Conservation (phyloP, 2,113 vertebrate species). For the Muntiacus reevesi region DNA sequence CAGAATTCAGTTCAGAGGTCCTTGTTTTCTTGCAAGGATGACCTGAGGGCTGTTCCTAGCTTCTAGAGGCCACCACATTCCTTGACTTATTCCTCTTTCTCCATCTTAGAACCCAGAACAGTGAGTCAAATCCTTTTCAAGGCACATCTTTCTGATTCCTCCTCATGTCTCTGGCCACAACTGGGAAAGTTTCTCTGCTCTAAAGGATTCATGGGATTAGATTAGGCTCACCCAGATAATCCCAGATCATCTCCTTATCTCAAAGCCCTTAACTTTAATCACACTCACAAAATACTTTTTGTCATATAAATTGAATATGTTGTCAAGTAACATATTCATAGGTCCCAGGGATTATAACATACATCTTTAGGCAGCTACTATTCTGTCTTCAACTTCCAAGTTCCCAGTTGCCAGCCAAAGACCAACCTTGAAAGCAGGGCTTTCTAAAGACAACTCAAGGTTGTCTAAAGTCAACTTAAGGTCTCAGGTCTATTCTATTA, state of each 20-base stretch:
- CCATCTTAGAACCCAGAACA: neutral
- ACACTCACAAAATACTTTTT: neutral
- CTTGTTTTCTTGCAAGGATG: neutral
- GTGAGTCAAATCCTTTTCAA: neutral
- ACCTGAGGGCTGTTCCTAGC: neutral
- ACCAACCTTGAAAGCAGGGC: neutral
- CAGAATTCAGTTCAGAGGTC: constrained; percentile 36
- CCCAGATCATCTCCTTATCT: neutral
- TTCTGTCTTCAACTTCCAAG: neutral
- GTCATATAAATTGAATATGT: neutral
- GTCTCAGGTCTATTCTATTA: neutral
- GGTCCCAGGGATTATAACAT: neutral
- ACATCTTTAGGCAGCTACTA: neutral
- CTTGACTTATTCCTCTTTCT: neutral
- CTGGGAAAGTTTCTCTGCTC: neutral
- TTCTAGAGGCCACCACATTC: neutral
- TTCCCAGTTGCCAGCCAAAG: neutral
- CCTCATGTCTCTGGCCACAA: neutral
- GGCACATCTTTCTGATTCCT: neutral
- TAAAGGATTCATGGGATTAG: neutral
- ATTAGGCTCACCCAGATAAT: neutral
- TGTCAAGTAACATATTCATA: neutral
- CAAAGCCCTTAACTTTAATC: neutral
- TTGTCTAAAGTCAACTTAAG: neutral
- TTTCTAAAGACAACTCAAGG: neutral